Evolutionary conservation across 2,113 vertebrate genomes (phyloP).

Genomic region (Toxotes jaculatrix): DNA sequence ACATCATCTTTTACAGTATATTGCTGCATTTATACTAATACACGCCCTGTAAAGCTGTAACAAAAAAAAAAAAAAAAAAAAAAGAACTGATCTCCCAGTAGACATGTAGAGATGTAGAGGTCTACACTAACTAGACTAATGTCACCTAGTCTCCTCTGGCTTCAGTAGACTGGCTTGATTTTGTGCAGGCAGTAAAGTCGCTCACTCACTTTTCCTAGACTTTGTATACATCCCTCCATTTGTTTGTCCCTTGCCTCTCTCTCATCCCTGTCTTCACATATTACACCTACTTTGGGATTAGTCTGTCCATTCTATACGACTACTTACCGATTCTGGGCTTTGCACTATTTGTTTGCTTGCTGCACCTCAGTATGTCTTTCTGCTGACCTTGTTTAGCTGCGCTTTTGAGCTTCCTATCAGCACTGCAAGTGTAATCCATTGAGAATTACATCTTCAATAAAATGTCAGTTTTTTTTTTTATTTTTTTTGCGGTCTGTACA

Average conservation of each 20-base stretch:
- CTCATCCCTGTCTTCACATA: constrained; percentile 58
- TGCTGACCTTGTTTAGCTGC: constrained; percentile 78
- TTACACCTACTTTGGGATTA: constrained; percentile 86
- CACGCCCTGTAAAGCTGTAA: not conserved
- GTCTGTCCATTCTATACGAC: constrained; percentile 81
- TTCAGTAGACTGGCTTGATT: constrained; percentile 33
- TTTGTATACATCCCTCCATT: constrained; percentile 40
- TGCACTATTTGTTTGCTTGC: constrained; percentile 75
- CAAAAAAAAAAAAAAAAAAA: not conserved
- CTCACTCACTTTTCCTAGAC: not conserved
- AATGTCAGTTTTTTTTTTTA: constrained; percentile 53
- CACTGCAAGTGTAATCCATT: constrained; percentile 71
- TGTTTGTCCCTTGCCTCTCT: constrained; percentile 39
- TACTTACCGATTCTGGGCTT: constrained; percentile 70
- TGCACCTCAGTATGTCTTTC: constrained; percentile 70
- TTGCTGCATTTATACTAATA: constrained; percentile 8
- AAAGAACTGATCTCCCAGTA: constrained; percentile 14
- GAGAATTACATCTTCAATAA: constrained; percentile 66
- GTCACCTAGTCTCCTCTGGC: constrained; percentile 12
- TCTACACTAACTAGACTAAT: not conserved
- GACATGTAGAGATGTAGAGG: not conserved
- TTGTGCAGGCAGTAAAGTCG: constrained; percentile 20
- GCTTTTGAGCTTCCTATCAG: constrained; percentile 60
- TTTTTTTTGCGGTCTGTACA: constrained; percentile 44
- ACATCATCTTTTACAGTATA: not conserved